Conservation (phyloP, 2,888 invertebrate genomes). For the Pristionchus arcanus region DNA sequence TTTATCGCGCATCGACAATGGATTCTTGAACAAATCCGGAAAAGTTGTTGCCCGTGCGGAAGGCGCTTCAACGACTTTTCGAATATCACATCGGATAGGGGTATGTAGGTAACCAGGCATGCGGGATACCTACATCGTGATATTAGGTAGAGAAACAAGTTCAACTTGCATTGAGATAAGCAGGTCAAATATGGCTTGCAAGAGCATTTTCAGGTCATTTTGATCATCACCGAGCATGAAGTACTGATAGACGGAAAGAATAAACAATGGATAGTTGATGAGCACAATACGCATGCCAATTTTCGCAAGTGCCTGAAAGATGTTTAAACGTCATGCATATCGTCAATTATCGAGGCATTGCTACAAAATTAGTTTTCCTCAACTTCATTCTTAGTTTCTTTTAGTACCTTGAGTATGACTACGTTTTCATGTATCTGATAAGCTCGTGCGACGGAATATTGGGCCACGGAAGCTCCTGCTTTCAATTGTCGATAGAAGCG, state of each 20-base stretch:
- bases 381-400: too few relatives aligned
- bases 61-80: not conserved
- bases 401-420: not conserved
- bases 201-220: not conserved
- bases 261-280: not conserved
- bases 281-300: not conserved
- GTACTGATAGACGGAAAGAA: not conserved
- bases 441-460: not conserved
- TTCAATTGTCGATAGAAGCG: not conserved
- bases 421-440: not conserved
- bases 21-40: not conserved
- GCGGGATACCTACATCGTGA: not conserved
- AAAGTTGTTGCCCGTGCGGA: not conserved
- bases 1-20: too few relatives aligned
- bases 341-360: too few relatives aligned
- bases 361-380: too few relatives aligned
- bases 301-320: not conserved
- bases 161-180: not conserved
- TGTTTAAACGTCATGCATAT: too few relatives aligned
- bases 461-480: not conserved
- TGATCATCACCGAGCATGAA: not conserved
- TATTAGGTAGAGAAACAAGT: not conserved
- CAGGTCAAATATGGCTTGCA: not conserved
- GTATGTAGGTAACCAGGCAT: not conserved
- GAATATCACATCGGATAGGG: not conserved